A percentile compares a stretch with the other conserved stretches of the same genome.
Evolutionary conservation across 2,888 invertebrate species (phyloP).

Genomic region (Tuta absoluta): DNA sequence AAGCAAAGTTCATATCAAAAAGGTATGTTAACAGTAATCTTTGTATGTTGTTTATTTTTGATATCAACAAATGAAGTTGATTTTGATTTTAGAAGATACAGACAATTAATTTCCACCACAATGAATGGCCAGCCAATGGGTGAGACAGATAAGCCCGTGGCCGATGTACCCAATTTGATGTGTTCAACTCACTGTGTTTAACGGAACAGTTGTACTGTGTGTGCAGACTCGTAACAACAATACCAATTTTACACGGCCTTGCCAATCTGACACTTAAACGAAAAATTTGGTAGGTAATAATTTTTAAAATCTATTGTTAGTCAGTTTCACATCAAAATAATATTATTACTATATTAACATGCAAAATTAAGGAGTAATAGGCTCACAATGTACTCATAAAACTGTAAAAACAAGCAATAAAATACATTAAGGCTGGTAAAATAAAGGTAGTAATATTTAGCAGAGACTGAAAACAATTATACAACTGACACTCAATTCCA

Average conservation of each 20-base stretch:
- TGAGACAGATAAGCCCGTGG: slow-evolving; percentile 36
- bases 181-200: slow-evolving; percentile 51
- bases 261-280: slow-evolving; percentile 45
- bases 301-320: slow-evolving; percentile 1
- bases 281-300: slow-evolving; percentile 39
- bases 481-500: slow-evolving; percentile 24
- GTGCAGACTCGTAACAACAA: slow-evolving; percentile 49
- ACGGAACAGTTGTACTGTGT: slow-evolving; percentile 40
- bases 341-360: not conserved
- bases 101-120: slow-evolving; percentile 11
- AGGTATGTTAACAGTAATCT: no score
- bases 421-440: not conserved
- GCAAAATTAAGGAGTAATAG: not conserved
- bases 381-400: not conserved
- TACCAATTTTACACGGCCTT: slow-evolving; percentile 49
- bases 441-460: not conserved
- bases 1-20: no score
- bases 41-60: no score
- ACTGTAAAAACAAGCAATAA: not conserved
- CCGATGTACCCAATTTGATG: slow-evolving; percentile 38
- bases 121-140: slow-evolving; percentile 27
- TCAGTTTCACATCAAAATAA: not conserved
- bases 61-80: not conserved
- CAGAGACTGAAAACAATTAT: slow-evolving; percentile 25
- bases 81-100: not conserved